Conservation (phyloP, 1,140 invertebrate species). For the Drosophila auraria region DNA sequence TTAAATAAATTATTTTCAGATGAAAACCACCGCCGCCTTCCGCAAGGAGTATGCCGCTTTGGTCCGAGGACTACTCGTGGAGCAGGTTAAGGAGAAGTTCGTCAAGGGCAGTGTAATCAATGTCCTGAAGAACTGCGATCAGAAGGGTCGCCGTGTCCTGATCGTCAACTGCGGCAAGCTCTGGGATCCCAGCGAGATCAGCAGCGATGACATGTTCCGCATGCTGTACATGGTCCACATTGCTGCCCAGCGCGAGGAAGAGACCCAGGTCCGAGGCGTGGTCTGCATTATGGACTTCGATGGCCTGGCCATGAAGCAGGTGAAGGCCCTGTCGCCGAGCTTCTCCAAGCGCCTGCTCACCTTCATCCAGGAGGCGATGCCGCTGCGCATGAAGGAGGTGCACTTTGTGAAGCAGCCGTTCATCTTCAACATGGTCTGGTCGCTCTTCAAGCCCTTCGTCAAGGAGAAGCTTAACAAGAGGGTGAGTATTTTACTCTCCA, state of each 20-base stretch:
- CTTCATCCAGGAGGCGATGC: conserved; percentile 95
- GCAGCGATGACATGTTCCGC: conserved; percentile 90
- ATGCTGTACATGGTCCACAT: conserved; percentile 92
- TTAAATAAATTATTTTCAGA: conserved; percentile 84
- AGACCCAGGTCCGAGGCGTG: conserved; percentile 90
- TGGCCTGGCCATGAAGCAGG: conserved; percentile 90
- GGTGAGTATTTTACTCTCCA: conserved; percentile 85
- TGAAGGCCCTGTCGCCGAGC: conserved; percentile 89
- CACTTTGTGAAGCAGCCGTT: conserved; percentile 96
- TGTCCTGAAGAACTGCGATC: conserved; percentile 89
- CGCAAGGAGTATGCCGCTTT: conserved; percentile 89
- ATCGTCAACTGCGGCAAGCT: conserved; percentile 84
- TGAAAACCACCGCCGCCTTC: conserved; percentile 91
- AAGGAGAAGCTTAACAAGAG: conserved; percentile 93
- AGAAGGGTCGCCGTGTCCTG: conserved; percentile 84
- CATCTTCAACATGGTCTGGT: conserved; percentile 95
- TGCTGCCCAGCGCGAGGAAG: conserved; percentile 90
- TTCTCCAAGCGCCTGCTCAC: conserved; percentile 91
- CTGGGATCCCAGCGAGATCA: conserved; percentile 91
- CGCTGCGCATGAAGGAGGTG: conserved; percentile 94
- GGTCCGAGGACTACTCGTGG: conserved; percentile 88
- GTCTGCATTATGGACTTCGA: conserved; percentile 94
- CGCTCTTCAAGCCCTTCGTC: conserved; percentile 94
- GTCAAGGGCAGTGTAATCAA: conserved; percentile 90
- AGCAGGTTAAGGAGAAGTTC: conserved; percentile 88